phyloP scores from a whole-genome alignment of 2,797 vertebrate species.

The Pempheris klunzingeri region DNA sequence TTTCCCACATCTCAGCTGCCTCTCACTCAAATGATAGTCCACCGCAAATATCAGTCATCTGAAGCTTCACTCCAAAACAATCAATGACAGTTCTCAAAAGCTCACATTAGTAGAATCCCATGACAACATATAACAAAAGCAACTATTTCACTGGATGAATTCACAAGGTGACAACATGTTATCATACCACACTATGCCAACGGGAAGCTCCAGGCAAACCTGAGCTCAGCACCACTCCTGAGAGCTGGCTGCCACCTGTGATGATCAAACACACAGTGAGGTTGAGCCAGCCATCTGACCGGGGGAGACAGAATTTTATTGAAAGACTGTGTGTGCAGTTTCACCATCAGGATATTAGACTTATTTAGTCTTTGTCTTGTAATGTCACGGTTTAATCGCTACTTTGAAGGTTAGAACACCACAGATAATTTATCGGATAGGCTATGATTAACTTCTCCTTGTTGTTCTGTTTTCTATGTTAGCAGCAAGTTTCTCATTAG shows the following conservation, averaged over 20 bases:
- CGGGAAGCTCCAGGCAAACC: conserved; percentile 41
- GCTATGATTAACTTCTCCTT: too few species aligned
- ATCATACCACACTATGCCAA: conserved; percentile 8
- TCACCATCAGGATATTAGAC: background rate
- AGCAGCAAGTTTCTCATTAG: background rate
- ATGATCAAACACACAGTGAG: conserved; percentile 33
- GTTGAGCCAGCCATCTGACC: conserved; percentile 31
- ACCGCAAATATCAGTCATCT: background rate
- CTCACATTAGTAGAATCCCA: conserved; percentile 14
- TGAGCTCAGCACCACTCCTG: conserved; percentile 18
- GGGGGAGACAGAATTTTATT: conserved; percentile 14
- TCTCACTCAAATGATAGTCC: background rate
- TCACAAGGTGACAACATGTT: conserved; percentile 3
- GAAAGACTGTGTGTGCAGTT: background rate
- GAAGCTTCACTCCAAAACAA: conserved; percentile 19
- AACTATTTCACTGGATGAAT: conserved; percentile 1
- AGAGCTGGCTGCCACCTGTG: conserved; percentile 38
- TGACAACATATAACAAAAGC: conserved; percentile 21
- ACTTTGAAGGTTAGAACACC: background rate
- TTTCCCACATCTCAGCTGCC: background rate
- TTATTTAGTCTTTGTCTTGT: background rate
- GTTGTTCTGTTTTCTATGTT: background rate
- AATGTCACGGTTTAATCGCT: background rate
- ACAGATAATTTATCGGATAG: background rate
- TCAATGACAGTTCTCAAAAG: background rate